Evolutionary conservation across 2,113 vertebrate species (phyloP).

Genomic region (Acrocephalus arundinaceus): DNA sequence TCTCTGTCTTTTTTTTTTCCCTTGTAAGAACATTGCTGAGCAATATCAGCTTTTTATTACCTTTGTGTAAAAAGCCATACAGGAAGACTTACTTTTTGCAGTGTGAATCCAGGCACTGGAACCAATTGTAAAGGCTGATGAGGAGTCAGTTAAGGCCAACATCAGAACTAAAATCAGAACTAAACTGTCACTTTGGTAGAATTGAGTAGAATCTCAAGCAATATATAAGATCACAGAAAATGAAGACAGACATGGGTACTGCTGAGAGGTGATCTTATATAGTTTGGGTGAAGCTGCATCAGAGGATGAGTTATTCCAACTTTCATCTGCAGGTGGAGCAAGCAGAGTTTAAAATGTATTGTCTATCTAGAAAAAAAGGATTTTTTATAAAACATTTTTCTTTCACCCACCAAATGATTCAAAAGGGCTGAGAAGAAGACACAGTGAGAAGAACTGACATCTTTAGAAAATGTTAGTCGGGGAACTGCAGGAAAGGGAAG

Average conservation of each 20-base stretch:
- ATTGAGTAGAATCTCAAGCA: background rate
- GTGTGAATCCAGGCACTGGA: background rate
- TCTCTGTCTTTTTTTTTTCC: background rate
- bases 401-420: background rate
- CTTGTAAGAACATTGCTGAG: background rate
- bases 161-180: background rate
- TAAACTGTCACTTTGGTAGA: background rate
- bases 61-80: background rate
- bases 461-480: background rate
- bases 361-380: background rate
- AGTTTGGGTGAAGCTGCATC: background rate
- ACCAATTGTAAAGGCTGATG: background rate
- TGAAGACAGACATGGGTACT: background rate
- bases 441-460: background rate
- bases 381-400: background rate
- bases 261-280: background rate
- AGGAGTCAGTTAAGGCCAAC: background rate
- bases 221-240: background rate
- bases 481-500: background rate
- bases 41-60: background rate
- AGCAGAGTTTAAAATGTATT: background rate
- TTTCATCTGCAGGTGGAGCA: constrained; percentile 46
- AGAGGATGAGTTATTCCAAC: background rate
- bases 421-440: background rate
- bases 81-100: background rate